phyloP scores from a whole-genome alignment of 1,140 invertebrate genomes.

The Artemia franciscana region DNA sequence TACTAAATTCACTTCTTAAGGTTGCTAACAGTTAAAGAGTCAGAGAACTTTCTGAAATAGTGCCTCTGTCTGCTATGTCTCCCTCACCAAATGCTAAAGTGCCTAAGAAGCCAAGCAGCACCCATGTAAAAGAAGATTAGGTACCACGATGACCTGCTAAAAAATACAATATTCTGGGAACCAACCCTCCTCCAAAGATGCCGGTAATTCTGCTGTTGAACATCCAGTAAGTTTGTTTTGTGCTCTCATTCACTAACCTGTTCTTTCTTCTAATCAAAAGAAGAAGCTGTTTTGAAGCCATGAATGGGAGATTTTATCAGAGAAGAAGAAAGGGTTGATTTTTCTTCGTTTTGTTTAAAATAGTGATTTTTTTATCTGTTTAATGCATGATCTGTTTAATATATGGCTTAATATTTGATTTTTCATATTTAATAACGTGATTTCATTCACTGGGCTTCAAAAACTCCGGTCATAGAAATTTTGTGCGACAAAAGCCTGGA shows the following conservation, averaged over 20 bases:
- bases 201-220: slow-evolving; percentile 14
- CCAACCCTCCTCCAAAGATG: slow-evolving; percentile 14
- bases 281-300: slow-evolving; percentile 71
- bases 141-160: slow-evolving; percentile 17
- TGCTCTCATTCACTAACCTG: slow-evolving; percentile 16
- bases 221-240: slow-evolving; percentile 19
- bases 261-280: slow-evolving; percentile 17
- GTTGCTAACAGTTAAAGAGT: slow-evolving; percentile 59
- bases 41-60: slow-evolving; percentile 56
- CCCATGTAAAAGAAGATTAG: slow-evolving; percentile 14
- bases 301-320: slow-evolving; percentile 84
- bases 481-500: no score
- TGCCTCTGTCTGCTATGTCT: background rate
- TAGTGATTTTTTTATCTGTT: no score
- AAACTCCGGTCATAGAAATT: no score
- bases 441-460: no score
- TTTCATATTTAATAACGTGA: no score
- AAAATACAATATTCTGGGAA: slow-evolving; percentile 17
- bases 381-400: no score
- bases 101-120: slow-evolving; percentile 15
- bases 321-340: slow-evolving; percentile 80
- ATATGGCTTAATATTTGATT: no score
- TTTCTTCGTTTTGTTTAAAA: no score
- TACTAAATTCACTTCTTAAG: slow-evolving; percentile 58
- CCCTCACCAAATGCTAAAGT: slow-evolving; percentile 3